Conservation (phyloP, 2,888 invertebrate species). For the Clepsis dumicolana region DNA sequence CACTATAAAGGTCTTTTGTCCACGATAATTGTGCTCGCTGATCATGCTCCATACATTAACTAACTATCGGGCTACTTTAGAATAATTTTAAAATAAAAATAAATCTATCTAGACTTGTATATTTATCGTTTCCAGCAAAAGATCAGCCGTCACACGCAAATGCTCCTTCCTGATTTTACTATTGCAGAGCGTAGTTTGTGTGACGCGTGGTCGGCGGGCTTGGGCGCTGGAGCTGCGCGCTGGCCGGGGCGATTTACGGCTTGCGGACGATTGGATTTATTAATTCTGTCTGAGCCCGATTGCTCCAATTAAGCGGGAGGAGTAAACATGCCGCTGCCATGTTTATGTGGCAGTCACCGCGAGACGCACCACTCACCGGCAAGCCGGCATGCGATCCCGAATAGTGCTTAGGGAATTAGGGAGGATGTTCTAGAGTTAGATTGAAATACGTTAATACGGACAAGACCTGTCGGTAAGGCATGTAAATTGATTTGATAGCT, state of each 20-base stretch:
- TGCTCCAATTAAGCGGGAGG: constrained; percentile 79
- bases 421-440: not conserved
- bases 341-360: constrained; percentile 65
- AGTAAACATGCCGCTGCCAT: constrained; percentile 74
- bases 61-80: not conserved
- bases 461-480: too few species aligned
- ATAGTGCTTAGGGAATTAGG: not conserved
- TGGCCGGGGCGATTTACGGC: constrained; percentile 67
- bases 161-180: constrained; percentile 17
- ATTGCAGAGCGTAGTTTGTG: constrained; percentile 45
- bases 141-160: constrained; percentile 5
- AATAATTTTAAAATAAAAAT: too few species aligned
- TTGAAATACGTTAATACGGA: not conserved
- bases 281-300: constrained; percentile 77
- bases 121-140: not conserved
- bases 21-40: constrained; percentile 45
- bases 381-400: not conserved
- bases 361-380: constrained; percentile 12
- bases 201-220: constrained; percentile 51
- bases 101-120: too few species aligned
- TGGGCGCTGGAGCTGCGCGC: constrained; percentile 70
- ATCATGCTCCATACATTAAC: constrained; percentile 8
- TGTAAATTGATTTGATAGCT: too few species aligned
- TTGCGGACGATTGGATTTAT: constrained; percentile 74
- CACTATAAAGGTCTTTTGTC: constrained; percentile 39